A percentile compares a stretch with the other conserved stretches of the same genome.
Evolutionary conservation across 1,140 invertebrate species (phyloP).

Genomic region (Euura saliciscinereae): DNA sequence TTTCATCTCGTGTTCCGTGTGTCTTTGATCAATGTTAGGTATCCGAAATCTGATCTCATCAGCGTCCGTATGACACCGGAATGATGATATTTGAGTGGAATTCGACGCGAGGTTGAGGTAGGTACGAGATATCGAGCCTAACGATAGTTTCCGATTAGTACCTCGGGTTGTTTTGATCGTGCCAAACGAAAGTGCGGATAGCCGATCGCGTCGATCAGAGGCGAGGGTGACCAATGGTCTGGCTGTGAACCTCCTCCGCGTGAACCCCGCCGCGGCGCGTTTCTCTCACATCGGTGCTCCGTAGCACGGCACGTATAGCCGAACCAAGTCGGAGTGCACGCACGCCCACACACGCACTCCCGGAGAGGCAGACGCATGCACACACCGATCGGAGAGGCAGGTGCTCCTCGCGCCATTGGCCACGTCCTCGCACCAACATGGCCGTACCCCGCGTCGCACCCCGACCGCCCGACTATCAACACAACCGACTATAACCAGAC

Average conservation of each 20-base stretch:
- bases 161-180: too few species aligned
- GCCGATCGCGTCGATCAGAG: background rate
- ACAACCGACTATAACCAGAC: constrained; percentile 15
- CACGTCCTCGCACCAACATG: constrained; percentile 54
- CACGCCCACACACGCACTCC: constrained; percentile 33
- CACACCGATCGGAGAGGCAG: constrained; percentile 56
- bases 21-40: too few species aligned
- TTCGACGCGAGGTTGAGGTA: background rate
- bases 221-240: background rate
- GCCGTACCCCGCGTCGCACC: constrained; percentile 54
- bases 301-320: constrained; percentile 19
- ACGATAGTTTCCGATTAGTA: too few species aligned
- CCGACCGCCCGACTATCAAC: constrained; percentile 37
- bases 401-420: constrained; percentile 59
- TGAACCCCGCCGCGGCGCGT: background rate
- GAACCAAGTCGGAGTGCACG: constrained; percentile 15
- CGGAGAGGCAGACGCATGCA: constrained; percentile 36
- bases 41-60: too few species aligned
- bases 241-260: background rate
- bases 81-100: background rate
- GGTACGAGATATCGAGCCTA: background rate
- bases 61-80: too few species aligned
- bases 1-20: too few species aligned
- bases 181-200: background rate
- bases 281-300: constrained; percentile 21